Base-by-base conservation (phyloP, 2,113 vertebrate species). In the Galbula dea region DNA sequence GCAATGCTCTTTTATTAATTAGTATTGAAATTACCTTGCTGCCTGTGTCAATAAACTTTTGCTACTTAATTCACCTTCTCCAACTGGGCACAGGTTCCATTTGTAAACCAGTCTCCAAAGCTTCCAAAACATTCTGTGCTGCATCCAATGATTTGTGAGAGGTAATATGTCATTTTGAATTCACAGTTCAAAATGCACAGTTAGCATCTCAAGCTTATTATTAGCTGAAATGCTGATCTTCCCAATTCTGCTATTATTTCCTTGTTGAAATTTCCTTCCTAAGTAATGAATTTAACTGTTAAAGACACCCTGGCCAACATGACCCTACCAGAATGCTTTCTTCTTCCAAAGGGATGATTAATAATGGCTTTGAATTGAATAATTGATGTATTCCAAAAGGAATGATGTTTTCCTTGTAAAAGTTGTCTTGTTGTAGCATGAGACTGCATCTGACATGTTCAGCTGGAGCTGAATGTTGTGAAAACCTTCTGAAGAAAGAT, bases 221-320 rank as follows among this genome's bases (percentile, higher is more conserved):
- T 73, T 67, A 86, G 66, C 55, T 69, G 57, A 88, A 96, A 58
- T 83, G 85, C 89, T 95, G 75, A 81, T 66, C 43, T 67, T 93
- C n/a, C 83, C 43, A 81, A 41, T 74, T 88, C 68, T 77, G 43
- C 63, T 77, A 1, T 15, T 71, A 77, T 65, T 89, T 83, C 87
- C 34, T 62, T 45, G 67, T 62, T 61, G n/a, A 68, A 58, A 66
- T 43, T 77, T 91, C 75, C 68, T 81, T 86, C 55, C 41, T 30
- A 74, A 88, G 45, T 81, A 90, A 94, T 86, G n/a, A 78, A 75
- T 90, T 89, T 68, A 66, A 77, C 58, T 66, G 9, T 66, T 93
- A 75, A 78, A 94, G 54, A 27, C 84, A 89, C 32, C 15, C 39
- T 83, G 75, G 49, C 43, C 52, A 92, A 37, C 24, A 3, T 83